Evolutionary conservation across 2,113 vertebrate species (phyloP), one percentile per base, ranked within the genome.

Genomic region (Dissostichus mawsoni): DNA sequence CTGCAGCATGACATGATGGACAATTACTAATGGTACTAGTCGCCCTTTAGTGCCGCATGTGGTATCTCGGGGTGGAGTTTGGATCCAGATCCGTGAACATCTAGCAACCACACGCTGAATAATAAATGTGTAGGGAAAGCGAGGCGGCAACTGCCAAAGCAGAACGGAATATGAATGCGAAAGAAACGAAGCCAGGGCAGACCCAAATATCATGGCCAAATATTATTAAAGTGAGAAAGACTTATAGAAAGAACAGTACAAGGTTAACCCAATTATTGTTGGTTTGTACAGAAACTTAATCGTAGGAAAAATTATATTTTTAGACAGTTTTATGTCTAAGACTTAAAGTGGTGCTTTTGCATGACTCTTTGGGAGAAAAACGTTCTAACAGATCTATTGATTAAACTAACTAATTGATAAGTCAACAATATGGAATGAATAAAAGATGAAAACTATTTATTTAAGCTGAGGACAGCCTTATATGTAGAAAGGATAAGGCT

Each of bases 81-180:
- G 88, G 64, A 74, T 87, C 62, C 69, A 81, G 84, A 89, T 84
- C 76, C 4, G 10, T 65, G 83, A 78, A 85, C 70, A 83, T 87
- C 74, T 73, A 69, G 80, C 82, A 82, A 81, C 84, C 56, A 17
- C 61, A 55, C 23, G 12, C 41, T 92, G 74, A 91, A 92, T 90
- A 90, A 90, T 90, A 75, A 70, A 91, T 76, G 55, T 14, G 36
- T 33, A 85, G 83, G 75, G 51, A 78, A 85, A 86, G 56, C 0
- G 13, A 84, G 71, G 69, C 56, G 2, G 20, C 73, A 76, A 66
- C 81, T 78, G 78, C 65, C 69, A 81, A 78, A 83, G 61, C 69
- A 82, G 67, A 73, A 64, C n/a, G 11, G 71, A 78, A 75, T 55
- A 71, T 41, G 73, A 67, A 79, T 41, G 67, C 69, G 72, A 55